Conservation (phyloP, 2,888 invertebrate genomes). For the Camptogramma bilineatum region DNA sequence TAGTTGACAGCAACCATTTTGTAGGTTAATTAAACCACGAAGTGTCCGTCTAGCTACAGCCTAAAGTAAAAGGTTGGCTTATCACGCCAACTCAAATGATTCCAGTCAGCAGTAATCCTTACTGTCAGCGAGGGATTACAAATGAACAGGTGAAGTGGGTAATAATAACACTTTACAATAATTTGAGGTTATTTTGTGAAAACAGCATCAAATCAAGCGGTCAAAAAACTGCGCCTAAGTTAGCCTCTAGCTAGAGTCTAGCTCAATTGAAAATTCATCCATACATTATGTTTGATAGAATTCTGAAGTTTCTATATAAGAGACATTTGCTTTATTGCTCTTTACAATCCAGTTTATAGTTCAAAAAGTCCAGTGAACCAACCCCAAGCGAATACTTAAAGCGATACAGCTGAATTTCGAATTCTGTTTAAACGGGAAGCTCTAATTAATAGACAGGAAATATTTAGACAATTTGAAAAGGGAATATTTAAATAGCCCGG, state of each 20-base stretch:
- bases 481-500: constrained; percentile 27
- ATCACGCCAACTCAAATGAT: constrained; percentile 37
- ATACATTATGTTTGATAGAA: too few species aligned
- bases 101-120: constrained; percentile 36
- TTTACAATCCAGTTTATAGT: too few species aligned
- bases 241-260: too few species aligned
- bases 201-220: neutral
- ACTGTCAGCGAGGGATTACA: constrained; percentile 29
- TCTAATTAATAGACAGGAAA: constrained; percentile 20
- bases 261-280: too few species aligned
- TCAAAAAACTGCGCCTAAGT: neutral
- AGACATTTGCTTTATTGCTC: too few species aligned
- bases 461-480: constrained; percentile 21
- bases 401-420: constrained; percentile 5
- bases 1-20: neutral
- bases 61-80: constrained; percentile 26
- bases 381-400: neutral
- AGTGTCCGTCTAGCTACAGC: constrained; percentile 12
- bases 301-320: too few species aligned
- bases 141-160: constrained; percentile 26
- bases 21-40: neutral
- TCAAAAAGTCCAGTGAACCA: neutral
- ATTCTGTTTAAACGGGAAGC: constrained; percentile 7
- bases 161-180: constrained; percentile 20
- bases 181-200: constrained; percentile 17